Conservation (phyloP, 2,797 vertebrate genomes). For the Oreochromis grahami region DNA sequence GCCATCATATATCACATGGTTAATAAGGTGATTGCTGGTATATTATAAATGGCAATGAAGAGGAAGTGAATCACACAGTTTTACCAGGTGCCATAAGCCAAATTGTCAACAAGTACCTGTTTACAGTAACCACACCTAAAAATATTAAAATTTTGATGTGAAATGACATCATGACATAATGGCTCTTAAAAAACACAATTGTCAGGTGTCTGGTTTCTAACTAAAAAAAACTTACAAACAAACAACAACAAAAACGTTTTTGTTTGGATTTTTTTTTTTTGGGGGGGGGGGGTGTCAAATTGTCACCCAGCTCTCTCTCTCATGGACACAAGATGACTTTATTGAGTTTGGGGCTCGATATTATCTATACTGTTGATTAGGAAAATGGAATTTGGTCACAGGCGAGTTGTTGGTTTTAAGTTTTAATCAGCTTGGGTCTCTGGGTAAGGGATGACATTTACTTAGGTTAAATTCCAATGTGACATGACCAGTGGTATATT, state of each 20-base stretch:
- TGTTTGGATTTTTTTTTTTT: not conserved
- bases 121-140: not conserved
- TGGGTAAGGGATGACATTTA: conserved; percentile 29
- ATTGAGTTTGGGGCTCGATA: not conserved
- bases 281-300: too few relatives aligned
- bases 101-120: not conserved
- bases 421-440: conserved; percentile 22
- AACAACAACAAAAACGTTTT: accelerated
- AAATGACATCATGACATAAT: not conserved
- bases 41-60: not conserved
- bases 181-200: accelerated
- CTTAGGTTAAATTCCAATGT: conserved; percentile 21
- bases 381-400: not conserved
- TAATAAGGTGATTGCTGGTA: not conserved
- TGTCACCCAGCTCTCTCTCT: too few relatives aligned
- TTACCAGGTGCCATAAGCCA: not conserved
- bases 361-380: not conserved
- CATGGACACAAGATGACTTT: not conserved
- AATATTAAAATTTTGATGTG: not conserved
- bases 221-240: not conserved
- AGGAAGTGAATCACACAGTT: not conserved
- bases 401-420: not conserved
- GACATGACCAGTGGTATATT: not conserved
- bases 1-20: not conserved
- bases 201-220: accelerated